Conservation (phyloP, 1,140 invertebrate genomes). For the Plutomurus gul region DNA sequence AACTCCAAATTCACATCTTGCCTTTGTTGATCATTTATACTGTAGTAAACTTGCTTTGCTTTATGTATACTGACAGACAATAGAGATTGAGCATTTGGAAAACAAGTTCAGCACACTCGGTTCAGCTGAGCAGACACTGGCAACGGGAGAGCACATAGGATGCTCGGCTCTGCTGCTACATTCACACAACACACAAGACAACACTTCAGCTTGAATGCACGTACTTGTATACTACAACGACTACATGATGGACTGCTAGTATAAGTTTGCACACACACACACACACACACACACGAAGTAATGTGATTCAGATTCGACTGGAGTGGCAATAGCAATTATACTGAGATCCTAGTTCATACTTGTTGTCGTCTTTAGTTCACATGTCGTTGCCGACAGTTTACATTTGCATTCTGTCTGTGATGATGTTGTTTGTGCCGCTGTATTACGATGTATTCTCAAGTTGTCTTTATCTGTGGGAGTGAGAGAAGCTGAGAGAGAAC, state of each 20-base stretch:
- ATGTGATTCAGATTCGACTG: slow-evolving; percentile 17
- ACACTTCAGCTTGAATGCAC: not conserved
- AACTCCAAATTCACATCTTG: not conserved
- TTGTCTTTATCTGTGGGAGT: not conserved
- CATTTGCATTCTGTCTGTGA: slow-evolving; percentile 2
- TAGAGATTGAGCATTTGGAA: not conserved
- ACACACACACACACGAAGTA: not conserved
- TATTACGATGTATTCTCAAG: not conserved
- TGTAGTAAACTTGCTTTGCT: not conserved
- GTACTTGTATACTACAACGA: not conserved
- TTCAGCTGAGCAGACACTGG: not conserved
- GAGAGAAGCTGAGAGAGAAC: too few relatives aligned
- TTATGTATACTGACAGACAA: not conserved
- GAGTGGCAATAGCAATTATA: slow-evolving; percentile 17
- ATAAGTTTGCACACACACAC: slow-evolving; percentile 11
- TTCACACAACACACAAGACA: too few relatives aligned
- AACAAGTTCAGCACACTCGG: slow-evolving; percentile 28
- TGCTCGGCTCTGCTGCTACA: too few relatives aligned
- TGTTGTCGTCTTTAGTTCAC: not conserved
- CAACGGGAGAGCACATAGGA: too few relatives aligned
- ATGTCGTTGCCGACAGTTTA: slow-evolving; percentile 8
- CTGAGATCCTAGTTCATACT: not conserved
- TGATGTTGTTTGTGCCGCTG: slow-evolving; percentile 8
- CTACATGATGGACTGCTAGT: not conserved
- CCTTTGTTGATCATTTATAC: not conserved